Evolutionary conservation across 1,140 invertebrate genomes (phyloP).

Genomic region (Rhagoletis zephyria): DNA sequence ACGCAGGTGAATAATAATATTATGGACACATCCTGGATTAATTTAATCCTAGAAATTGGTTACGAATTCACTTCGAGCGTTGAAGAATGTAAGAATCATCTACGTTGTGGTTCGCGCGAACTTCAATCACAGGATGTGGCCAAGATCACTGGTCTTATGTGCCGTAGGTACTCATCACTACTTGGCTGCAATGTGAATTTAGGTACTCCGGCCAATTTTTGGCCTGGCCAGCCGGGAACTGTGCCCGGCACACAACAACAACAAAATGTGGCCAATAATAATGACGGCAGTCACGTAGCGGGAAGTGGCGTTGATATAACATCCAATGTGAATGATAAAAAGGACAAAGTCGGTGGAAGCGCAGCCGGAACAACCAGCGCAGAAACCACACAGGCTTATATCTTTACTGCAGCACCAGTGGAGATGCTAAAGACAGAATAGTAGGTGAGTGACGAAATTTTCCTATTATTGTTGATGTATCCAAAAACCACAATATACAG

Average conservation of each 20-base stretch:
- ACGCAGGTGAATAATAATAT: constrained; percentile 70
- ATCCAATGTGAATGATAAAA: constrained; percentile 72
- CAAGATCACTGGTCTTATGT: constrained; percentile 89
- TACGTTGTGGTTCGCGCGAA: constrained; percentile 82
- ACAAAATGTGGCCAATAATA: constrained; percentile 59
- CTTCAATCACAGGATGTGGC: constrained; percentile 86
- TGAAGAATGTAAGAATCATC: constrained; percentile 89
- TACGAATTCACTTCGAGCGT: constrained; percentile 88
- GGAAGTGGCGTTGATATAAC: constrained; percentile 53
- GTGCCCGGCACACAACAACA: constrained; percentile 53
- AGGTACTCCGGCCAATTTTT: constrained; percentile 78
- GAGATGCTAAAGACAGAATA: constrained; percentile 93
- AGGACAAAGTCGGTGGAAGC: constrained; percentile 73
- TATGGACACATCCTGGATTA: constrained; percentile 83
- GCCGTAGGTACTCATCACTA: constrained; percentile 83
- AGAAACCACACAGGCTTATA: constrained; percentile 79
- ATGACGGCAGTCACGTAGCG: constrained; percentile 58
- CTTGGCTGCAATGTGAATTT: constrained; percentile 80
- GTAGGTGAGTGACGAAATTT: too few species aligned
- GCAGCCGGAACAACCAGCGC: constrained; percentile 52
- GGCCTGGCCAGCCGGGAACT: constrained; percentile 69
- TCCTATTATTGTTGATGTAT: too few species aligned
- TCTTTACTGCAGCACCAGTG: constrained; percentile 86
- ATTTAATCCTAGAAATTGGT: constrained; percentile 91
- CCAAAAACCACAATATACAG: too few species aligned